phyloP scores from a whole-genome alignment of 2,113 vertebrate species.

The Nestor notabilis region DNA sequence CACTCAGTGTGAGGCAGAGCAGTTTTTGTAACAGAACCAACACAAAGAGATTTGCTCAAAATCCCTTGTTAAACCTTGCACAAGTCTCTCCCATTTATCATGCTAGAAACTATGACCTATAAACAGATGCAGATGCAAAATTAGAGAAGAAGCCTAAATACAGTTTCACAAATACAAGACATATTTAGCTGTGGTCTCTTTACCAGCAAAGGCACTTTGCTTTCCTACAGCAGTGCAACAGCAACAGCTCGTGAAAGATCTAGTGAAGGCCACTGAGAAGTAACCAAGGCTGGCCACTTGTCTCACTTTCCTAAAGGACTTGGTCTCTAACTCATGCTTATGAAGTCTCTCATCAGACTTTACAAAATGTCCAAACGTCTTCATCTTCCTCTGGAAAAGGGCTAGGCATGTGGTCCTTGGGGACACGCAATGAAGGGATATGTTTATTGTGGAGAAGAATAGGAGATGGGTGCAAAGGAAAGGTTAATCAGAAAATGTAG shows the following conservation, averaged over 20 bases:
- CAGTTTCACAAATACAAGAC: not conserved
- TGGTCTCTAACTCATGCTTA: not conserved
- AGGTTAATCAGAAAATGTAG: not conserved
- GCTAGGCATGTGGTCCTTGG: fast-evolving
- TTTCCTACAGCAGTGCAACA: not conserved
- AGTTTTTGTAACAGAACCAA: not conserved
- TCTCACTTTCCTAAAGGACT: not conserved
- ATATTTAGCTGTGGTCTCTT: not conserved
- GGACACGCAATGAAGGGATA: not conserved
- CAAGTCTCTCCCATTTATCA: not conserved
- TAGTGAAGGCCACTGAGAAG: not conserved
- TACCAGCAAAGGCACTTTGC: not conserved
- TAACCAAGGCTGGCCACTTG: not conserved
- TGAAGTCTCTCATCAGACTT: not conserved
- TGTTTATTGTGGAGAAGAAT: not conserved
- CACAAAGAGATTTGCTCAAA: constrained; percentile 38
- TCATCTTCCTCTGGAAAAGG: not conserved
- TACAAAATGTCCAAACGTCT: not conserved
- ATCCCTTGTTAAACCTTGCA: constrained; percentile 5
- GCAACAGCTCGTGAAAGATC: not conserved
- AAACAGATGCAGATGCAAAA: not conserved
- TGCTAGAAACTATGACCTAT: not conserved
- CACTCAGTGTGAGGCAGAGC: constrained; percentile 15
- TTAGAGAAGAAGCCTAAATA: not conserved
- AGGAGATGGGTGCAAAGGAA: not conserved